A percentile compares a stretch with the other conserved stretches of the same genome.
phyloP scores from a whole-genome alignment of 35 echinoderm and acorn worm species.

The Heliocidaris erythrogramma region DNA sequence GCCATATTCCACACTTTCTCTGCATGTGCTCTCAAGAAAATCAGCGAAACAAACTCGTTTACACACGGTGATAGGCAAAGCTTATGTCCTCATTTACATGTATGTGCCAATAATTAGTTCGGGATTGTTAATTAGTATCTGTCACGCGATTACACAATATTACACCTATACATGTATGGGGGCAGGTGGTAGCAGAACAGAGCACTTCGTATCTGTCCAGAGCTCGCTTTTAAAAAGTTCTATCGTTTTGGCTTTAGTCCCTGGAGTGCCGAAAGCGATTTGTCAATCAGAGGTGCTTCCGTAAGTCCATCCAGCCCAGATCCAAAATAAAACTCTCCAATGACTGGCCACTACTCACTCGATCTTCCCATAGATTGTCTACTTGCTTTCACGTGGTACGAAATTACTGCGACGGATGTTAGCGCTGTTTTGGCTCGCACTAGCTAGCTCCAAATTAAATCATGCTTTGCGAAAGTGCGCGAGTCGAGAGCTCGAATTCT shows the following conservation, averaged over 20 bases:
- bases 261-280: background rate
- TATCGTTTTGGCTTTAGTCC: background rate
- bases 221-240: too few relatives aligned
- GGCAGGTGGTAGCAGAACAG: too few relatives aligned
- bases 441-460: too few relatives aligned
- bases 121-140: background rate
- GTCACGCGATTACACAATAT: too few relatives aligned
- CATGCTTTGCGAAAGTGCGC: too few relatives aligned
- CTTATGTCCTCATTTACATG: background rate
- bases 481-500: too few relatives aligned
- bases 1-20: background rate
- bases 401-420: too few relatives aligned
- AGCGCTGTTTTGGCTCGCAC: too few relatives aligned
- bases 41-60: background rate
- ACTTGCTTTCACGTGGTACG: background rate
- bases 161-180: background rate
- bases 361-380: background rate
- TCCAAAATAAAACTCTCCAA: background rate
- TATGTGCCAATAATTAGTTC: background rate
- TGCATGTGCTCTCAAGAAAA: background rate
- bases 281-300: background rate
- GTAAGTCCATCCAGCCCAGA: background rate
- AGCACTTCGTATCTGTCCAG: too few relatives aligned
- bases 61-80: background rate
- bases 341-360: background rate